These are phyloP conservation scores for Amphiprion percula DNA, from an alignment of 2,113 vertebrate species.

Conservation along the genomic window DNA sequence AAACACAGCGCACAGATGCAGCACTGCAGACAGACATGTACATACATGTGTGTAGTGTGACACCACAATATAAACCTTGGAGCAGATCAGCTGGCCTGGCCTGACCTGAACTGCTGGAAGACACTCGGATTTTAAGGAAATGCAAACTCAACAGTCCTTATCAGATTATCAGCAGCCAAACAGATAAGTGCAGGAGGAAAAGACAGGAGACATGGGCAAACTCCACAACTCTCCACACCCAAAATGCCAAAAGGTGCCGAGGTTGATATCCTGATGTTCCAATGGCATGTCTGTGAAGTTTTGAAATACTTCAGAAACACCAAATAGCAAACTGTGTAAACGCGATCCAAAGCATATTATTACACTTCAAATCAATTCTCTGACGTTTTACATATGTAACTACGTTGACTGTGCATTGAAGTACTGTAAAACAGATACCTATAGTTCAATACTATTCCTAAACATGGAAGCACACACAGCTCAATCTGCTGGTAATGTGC, in stretches of 20 bases:
- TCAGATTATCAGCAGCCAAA: constrained; percentile 37
- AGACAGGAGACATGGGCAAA: constrained; percentile 13
- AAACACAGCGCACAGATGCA: constrained; percentile 39
- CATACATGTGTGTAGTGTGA: constrained; percentile 44
- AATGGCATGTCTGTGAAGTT: background rate
- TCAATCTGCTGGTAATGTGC: constrained; percentile 2
- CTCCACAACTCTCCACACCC: constrained; percentile 30
- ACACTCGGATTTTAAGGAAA: constrained; percentile 66
- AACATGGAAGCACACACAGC: background rate
- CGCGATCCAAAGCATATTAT: background rate
- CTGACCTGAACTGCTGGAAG: background rate
- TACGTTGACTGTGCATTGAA: background rate
- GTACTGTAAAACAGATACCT: background rate
- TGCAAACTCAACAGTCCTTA: constrained; percentile 63
- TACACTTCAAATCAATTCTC: too few species aligned
- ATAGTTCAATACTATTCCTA: background rate
- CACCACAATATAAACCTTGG: constrained; percentile 14
- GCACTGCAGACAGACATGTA: constrained; percentile 45
- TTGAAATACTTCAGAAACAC: background rate
- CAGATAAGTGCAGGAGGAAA: constrained; percentile 19
- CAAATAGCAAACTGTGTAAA: background rate
- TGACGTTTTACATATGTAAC: too few species aligned
- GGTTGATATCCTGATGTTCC: background rate
- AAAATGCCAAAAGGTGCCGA: background rate
- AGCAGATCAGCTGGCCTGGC: constrained; percentile 39